These are phyloP conservation scores for Percopsis omiscomaycus DNA, from an alignment of 2,797 vertebrate species.

Conservation along the genomic window DNA sequence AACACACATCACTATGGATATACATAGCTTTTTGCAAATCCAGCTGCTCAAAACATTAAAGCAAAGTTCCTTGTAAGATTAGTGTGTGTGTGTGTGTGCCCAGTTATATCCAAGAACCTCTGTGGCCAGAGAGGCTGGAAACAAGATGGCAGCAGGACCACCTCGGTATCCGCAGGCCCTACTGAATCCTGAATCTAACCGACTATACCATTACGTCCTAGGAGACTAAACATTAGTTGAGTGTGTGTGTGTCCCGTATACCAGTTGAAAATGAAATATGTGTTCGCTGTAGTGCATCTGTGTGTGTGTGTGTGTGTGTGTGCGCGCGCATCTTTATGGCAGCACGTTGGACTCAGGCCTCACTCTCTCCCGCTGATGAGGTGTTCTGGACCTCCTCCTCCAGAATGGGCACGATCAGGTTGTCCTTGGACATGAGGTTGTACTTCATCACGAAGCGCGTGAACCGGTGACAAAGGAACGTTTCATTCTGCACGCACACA, in stretches of 20 bases:
- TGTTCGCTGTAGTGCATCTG: constrained; percentile 23
- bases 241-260: constrained; percentile 18
- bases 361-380: constrained; percentile 85
- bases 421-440: constrained; percentile 99
- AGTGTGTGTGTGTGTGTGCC: constrained; percentile 39
- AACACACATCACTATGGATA: constrained; percentile 58
- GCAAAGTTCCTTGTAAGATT: constrained; percentile 39
- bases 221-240: constrained; percentile 58
- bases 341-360: constrained; percentile 80
- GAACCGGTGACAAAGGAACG: constrained; percentile 98
- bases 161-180: constrained; percentile 33
- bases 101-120: constrained; percentile 20
- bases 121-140: constrained; percentile 17
- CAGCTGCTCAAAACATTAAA: constrained; percentile 62
- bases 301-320: constrained; percentile 30
- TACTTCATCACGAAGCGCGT: constrained; percentile 99
- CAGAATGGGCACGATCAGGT: constrained; percentile 98
- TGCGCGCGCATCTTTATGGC: constrained; percentile 30
- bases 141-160: constrained; percentile 15
- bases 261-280: neutral
- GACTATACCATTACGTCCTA: constrained; percentile 38
- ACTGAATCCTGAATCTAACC: constrained; percentile 41
- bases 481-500: constrained; percentile 84
- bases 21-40: constrained; percentile 54
- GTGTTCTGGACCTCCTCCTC: constrained; percentile 88